A percentile compares a stretch with the other conserved stretches of the same genome.
Evolutionary conservation across 1,140 invertebrate species (phyloP).

Genomic region (Lepidurus couesii): DNA sequence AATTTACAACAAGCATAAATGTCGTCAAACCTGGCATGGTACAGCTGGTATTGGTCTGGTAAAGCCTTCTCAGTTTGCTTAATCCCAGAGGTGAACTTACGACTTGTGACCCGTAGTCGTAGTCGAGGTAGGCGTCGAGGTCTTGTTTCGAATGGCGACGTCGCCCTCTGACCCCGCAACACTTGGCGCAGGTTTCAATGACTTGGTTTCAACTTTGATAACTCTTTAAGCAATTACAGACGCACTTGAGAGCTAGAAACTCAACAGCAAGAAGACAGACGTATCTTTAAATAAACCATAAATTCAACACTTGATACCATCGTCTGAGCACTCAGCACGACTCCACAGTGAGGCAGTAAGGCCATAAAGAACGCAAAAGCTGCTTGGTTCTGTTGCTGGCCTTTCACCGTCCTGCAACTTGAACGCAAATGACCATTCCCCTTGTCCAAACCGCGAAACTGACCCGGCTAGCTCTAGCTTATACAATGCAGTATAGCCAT

Average conservation of each 20-base stretch:
- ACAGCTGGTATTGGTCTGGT: not conserved
- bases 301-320: conserved; percentile 20
- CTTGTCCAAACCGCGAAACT: not conserved
- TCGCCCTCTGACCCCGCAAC: conserved; percentile 6
- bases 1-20: too few species aligned
- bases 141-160: not conserved
- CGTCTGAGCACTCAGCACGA: not conserved
- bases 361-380: not conserved
- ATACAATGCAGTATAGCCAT: not conserved
- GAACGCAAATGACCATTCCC: conserved; percentile 1
- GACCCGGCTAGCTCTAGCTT: not conserved
- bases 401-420: not conserved
- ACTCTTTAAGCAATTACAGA: not conserved
- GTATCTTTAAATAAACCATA: not conserved
- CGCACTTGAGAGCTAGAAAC: not conserved
- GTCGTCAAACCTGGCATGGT: too few species aligned
- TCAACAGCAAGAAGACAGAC: not conserved
- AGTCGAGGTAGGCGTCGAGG: not conserved
- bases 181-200: conserved; percentile 7
- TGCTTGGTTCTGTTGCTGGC: not conserved
- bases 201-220: not conserved
- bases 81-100: not conserved
- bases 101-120: not conserved
- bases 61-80: not conserved
- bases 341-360: not conserved